Evolutionary conservation across 2,113 vertebrate species (phyloP).

Genomic region (Alethe diademata): DNA sequence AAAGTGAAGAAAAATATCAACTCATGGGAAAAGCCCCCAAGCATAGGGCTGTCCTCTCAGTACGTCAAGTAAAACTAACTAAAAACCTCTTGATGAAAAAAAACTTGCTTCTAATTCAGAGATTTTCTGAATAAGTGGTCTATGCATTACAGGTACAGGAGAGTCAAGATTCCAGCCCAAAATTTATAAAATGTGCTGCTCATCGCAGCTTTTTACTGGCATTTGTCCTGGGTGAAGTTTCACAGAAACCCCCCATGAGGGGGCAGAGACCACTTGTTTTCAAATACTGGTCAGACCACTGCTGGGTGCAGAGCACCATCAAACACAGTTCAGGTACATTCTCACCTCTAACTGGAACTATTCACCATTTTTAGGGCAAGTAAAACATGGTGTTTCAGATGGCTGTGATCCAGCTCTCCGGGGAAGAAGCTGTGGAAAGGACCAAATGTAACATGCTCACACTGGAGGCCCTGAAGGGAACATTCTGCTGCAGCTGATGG

Average conservation of each 20-base stretch:
- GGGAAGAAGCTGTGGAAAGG: neutral
- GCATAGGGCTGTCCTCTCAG: neutral
- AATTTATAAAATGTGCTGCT: neutral
- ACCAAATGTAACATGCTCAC: accelerated
- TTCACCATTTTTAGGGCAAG: neutral
- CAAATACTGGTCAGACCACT: neutral
- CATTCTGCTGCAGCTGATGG: neutral
- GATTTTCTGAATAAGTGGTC: neutral
- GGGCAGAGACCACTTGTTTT: neutral
- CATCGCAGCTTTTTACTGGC: neutral
- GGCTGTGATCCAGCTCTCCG: neutral
- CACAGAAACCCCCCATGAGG: neutral
- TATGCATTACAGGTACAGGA: neutral
- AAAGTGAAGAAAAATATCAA: neutral
- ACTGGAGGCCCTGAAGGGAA: neutral
- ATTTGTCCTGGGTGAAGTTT: neutral
- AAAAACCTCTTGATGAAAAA: neutral
- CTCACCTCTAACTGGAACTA: neutral
- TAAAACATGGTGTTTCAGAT: neutral
- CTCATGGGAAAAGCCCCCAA: neutral
- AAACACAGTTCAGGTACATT: neutral
- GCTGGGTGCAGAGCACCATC: accelerated
- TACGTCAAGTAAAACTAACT: neutral
- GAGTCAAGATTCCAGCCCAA: neutral
- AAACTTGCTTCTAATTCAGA: neutral